These are phyloP conservation scores for Poecilus cupreus DNA, from an alignment of 2,888 invertebrate genomes.

Conservation along the genomic window DNA sequence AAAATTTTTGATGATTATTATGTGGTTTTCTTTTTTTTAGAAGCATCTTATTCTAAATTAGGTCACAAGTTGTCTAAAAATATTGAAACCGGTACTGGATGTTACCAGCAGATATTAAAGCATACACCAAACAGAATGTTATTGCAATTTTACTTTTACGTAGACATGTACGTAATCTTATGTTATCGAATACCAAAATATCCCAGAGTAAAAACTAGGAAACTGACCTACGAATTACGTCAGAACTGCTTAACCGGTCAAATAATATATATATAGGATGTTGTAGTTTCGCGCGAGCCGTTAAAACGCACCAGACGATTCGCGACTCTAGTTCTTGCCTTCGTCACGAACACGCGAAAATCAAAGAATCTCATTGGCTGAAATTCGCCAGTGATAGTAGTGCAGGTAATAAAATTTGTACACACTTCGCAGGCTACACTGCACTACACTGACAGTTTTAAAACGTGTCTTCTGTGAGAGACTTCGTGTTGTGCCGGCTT, in stretches of 20 bases:
- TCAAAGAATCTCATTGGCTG: background rate
- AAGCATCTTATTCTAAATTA: too few species aligned
- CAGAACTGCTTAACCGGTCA: background rate
- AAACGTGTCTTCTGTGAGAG: background rate
- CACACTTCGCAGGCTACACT: background rate
- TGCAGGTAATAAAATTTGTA: conserved; percentile 37
- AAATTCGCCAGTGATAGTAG: conserved; percentile 12
- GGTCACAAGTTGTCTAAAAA: too few species aligned
- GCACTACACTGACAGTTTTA: conserved; percentile 10
- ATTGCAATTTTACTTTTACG: too few species aligned
- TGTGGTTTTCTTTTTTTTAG: too few species aligned
- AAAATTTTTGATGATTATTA: too few species aligned
- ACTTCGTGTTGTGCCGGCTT: conserved; percentile 8
- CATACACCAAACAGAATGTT: too few species aligned
- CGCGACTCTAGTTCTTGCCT: background rate
- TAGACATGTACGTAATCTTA: too few species aligned
- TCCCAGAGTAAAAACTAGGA: background rate
- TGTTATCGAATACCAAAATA: too few species aligned
- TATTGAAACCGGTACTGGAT: too few species aligned
- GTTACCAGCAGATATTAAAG: too few species aligned
- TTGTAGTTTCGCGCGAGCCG: background rate
- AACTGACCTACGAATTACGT: conserved; percentile 37
- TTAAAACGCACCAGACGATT: background rate
- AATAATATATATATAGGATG: conserved; percentile 3
- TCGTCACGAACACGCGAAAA: conserved; percentile 39